These are phyloP conservation scores for Morone saxatilis DNA, from an alignment of 2,113 vertebrate genomes.

Conservation along the genomic window DNA sequence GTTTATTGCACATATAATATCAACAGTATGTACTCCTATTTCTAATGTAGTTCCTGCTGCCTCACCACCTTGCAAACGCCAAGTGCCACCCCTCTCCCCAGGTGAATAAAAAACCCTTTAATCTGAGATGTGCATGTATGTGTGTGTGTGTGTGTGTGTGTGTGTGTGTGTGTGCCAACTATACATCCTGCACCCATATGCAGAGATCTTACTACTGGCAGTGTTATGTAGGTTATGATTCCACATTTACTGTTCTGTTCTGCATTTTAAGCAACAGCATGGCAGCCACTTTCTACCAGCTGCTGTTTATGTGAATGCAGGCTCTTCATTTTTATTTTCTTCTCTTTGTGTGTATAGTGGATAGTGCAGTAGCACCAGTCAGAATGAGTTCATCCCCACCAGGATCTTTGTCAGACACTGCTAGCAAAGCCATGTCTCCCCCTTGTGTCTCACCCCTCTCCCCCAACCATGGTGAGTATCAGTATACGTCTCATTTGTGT, in stretches of 20 bases:
- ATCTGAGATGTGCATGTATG: neutral
- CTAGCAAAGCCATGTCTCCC: constrained; percentile 60
- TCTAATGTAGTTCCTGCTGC: constrained; percentile 70
- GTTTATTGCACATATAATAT: neutral
- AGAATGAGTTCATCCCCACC: constrained; percentile 67
- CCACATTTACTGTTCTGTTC: constrained; percentile 9
- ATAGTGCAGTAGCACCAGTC: constrained; percentile 70
- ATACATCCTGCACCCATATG: neutral
- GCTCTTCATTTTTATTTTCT: neutral
- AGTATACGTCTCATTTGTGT: neutral
- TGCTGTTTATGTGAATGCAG: neutral
- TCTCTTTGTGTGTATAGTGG: constrained; percentile 52
- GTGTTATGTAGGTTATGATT: neutral
- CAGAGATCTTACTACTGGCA: neutral
- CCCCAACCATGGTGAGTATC: constrained; percentile 60
- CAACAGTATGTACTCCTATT: neutral
- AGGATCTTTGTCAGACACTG: constrained; percentile 75
- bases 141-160: neutral
- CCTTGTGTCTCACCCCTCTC: constrained; percentile 32
- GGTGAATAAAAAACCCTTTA: constrained; percentile 61
- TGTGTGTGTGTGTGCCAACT: neutral
- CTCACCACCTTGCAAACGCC: constrained; percentile 37
- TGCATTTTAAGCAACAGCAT: constrained; percentile 14
- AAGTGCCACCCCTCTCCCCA: constrained; percentile 76
- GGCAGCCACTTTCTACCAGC: neutral